Evolutionary conservation across 2,797 vertebrate species (phyloP).

Genomic region (Cynodonichthys magdalenae): DNA sequence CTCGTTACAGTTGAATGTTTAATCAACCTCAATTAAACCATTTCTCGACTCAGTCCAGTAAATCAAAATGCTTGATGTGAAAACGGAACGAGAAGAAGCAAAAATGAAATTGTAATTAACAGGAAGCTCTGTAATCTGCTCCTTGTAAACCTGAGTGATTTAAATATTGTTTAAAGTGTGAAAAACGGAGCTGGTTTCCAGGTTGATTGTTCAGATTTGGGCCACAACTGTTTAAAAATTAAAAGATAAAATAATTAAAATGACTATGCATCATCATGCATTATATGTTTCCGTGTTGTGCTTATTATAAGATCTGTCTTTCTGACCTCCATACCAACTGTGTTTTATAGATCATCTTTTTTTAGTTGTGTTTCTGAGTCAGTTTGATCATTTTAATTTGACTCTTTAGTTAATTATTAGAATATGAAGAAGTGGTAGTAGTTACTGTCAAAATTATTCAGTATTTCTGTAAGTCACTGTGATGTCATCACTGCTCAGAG

Average conservation of each 20-base stretch:
- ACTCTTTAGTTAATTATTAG: neutral
- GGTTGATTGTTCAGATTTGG: neutral
- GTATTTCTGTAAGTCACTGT: slow-evolving; percentile 41
- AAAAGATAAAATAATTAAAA: neutral
- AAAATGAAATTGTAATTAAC: neutral
- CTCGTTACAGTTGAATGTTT: slow-evolving; percentile 1
- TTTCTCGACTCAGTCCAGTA: neutral
- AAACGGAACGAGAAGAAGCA: neutral
- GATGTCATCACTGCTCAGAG: slow-evolving; percentile 10
- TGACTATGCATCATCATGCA: neutral
- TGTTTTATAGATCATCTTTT: neutral
- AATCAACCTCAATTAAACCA: neutral
- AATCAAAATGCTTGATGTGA: neutral
- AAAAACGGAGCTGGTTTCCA: neutral
- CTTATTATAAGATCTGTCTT: neutral
- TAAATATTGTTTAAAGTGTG: neutral
- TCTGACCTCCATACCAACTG: neutral
- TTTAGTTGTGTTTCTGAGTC: neutral
- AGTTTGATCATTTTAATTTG: neutral
- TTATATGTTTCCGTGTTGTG: neutral
- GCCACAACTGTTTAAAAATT: neutral
- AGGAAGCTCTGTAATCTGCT: slow-evolving; percentile 3
- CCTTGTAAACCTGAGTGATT: neutral
- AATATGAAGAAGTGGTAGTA: neutral
- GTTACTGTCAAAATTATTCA: neutral